phyloP scores from a whole-genome alignment of 2,888 invertebrate species.

The Oxyteleia sp. region DNA sequence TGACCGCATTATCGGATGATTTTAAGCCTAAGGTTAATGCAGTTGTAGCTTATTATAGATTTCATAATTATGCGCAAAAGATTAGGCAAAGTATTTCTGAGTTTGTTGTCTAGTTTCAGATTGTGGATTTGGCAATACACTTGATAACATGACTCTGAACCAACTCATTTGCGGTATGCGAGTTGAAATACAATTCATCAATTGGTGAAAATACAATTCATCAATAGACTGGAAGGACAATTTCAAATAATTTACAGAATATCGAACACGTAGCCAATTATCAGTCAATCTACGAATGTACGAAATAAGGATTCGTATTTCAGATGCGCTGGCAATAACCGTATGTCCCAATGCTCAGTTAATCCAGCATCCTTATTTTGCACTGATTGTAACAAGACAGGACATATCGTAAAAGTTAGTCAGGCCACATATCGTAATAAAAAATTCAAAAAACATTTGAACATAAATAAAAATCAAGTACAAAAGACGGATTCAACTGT shows the following conservation, averaged over 20 bases:
- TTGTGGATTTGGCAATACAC: constrained; percentile 15
- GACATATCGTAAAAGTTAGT: constrained; percentile 9
- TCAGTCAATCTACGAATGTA: too few species aligned
- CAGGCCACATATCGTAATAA: not conserved
- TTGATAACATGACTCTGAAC: constrained; percentile 39
- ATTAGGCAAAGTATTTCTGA: constrained; percentile 13
- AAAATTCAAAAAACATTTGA: not conserved
- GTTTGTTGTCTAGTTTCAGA: constrained; percentile 31
- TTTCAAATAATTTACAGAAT: not conserved
- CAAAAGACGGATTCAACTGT: too few species aligned
- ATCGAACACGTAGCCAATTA: too few species aligned
- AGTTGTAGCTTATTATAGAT: constrained; percentile 34
- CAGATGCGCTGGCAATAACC: constrained; percentile 34
- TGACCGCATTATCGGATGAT: not conserved
- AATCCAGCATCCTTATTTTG: constrained; percentile 36
- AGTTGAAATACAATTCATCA: constrained; percentile 22
- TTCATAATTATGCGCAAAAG: constrained; percentile 37
- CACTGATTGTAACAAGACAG: constrained; percentile 26
- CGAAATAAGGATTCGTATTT: constrained; percentile 3
- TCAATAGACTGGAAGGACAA: too few species aligned
- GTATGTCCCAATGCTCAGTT: constrained; percentile 5
- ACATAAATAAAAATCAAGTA: not conserved
- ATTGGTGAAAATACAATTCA: not conserved
- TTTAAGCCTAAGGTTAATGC: constrained; percentile 32
- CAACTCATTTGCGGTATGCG: constrained; percentile 40